A percentile compares a stretch with the other conserved stretches of the same genome.
phyloP scores from a whole-genome alignment of 2,797 vertebrate species.

The Acomys russatus region DNA sequence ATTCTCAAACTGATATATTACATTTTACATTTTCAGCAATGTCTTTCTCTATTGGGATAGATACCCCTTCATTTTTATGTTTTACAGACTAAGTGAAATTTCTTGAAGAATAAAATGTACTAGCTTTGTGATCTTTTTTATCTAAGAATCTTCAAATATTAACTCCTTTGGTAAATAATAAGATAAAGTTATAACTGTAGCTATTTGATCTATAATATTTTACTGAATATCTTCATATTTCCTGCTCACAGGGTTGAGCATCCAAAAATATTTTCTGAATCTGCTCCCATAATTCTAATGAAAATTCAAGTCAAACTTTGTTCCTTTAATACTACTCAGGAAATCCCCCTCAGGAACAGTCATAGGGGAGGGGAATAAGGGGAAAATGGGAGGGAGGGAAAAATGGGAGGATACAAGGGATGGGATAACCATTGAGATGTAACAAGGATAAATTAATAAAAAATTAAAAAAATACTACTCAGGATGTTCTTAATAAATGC shows the following conservation, averaged over 20 bases:
- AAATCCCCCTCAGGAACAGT: no score
- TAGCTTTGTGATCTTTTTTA: background rate
- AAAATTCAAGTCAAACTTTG: constrained; percentile 82
- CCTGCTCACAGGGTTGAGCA: constrained; percentile 68
- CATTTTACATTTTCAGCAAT: background rate
- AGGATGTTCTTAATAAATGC: constrained; percentile 87
- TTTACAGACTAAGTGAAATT: background rate
- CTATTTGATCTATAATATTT: constrained; percentile 41
- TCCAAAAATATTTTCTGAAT: constrained; percentile 76
- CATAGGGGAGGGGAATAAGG: no score
- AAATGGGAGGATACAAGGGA: no score
- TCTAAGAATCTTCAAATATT: background rate
- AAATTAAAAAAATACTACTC: constrained; percentile 62
- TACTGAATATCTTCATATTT: constrained; percentile 66
- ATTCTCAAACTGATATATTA: background rate
- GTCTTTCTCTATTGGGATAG: background rate
- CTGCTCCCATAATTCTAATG: constrained; percentile 80
- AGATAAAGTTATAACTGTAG: background rate
- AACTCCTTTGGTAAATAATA: constrained; percentile 18
- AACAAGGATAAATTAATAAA: no score
- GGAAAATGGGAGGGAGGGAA: no score
- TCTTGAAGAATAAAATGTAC: background rate
- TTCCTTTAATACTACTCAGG: constrained; percentile 75
- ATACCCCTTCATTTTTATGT: background rate
- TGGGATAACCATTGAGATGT: no score